Evolutionary conservation across 1,140 invertebrate species (phyloP), one percentile per base, ranked within the genome.

Genomic region (Heliothis virescens): DNA sequence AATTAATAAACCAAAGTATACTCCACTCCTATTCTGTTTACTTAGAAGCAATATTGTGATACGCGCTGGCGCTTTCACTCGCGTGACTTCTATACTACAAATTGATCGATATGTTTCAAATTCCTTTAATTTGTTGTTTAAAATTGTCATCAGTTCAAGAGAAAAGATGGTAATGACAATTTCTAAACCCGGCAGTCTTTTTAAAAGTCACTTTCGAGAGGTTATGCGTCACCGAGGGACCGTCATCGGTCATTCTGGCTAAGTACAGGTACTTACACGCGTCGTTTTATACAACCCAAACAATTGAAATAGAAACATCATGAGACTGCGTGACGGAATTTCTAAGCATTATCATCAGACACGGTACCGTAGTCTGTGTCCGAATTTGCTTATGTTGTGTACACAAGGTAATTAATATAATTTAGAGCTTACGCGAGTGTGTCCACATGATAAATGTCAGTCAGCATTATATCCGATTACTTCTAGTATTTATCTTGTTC

Each of bases 61-160:
- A 85, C 85, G 82, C 79, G 87, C 87, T 90, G 85, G 82, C 79
- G 87, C 87, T 90, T 90, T 90, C 88, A 86, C 88, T 90, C 79
- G 83, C 82, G 80, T 86, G 83, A 83, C 75, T 85, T 71, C 81
- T 76, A 16, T 41, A 73, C 60, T 75, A 62, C 67, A 77, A 75
- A 78, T 80, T 79, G 80, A 84, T 86, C 80, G 82, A 79, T 82
- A 82, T 79, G 74, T 62, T 60, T 75, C 50, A 47, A 60, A 62
- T 41, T 3, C 16, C 52, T 72, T 72, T 41, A 9, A 21, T 52
- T 52, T 53, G 13, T 15, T 16, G 34, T 53, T 57, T 13, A 16
- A 72, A 41, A 18, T 15, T 13, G 69, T 72, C 52, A 72, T 11
- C 26, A 57, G 13, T 57, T 41, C 29, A 72, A 74, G 55, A 16